Percentiles rank a stretch among this genome's conserved stretches.
Evolutionary conservation across 2,113 vertebrate species (phyloP).

Genomic region (Poeciliopsis prolifica): DNA sequence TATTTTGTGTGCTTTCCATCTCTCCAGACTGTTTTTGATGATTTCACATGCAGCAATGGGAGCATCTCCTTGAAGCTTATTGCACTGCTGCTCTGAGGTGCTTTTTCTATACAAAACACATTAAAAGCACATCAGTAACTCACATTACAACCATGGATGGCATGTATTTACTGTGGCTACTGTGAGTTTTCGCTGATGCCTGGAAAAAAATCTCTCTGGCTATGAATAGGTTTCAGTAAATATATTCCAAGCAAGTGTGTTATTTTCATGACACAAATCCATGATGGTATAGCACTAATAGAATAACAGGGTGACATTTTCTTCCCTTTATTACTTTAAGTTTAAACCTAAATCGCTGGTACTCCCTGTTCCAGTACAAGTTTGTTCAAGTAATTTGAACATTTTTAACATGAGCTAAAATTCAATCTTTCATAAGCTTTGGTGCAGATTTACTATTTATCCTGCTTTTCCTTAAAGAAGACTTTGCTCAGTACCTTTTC

Average conservation of each 20-base stretch:
- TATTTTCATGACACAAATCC: neutral
- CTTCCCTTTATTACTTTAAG: neutral
- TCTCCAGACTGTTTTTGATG: neutral
- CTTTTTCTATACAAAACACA: conserved; percentile 4
- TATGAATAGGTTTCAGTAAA: neutral
- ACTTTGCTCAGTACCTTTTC: neutral
- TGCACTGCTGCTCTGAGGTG: neutral
- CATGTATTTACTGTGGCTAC: conserved; percentile 6
- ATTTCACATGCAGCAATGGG: neutral
- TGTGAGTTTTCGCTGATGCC: neutral
- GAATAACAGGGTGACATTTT: neutral
- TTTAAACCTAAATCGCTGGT: neutral
- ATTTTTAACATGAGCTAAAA: neutral
- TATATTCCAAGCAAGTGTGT: neutral
- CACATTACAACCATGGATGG: neutral
- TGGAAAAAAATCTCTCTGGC: neutral
- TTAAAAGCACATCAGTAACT: conserved; percentile 15
- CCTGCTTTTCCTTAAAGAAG: neutral
- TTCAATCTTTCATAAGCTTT: neutral
- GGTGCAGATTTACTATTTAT: neutral
- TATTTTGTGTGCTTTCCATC: too few species aligned
- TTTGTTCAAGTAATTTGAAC: neutral
- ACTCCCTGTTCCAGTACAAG: neutral
- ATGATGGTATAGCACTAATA: neutral
- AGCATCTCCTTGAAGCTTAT: neutral